Base-by-base conservation (phyloP, 2,888 invertebrate genomes). In the Myopa testacea region DNA sequence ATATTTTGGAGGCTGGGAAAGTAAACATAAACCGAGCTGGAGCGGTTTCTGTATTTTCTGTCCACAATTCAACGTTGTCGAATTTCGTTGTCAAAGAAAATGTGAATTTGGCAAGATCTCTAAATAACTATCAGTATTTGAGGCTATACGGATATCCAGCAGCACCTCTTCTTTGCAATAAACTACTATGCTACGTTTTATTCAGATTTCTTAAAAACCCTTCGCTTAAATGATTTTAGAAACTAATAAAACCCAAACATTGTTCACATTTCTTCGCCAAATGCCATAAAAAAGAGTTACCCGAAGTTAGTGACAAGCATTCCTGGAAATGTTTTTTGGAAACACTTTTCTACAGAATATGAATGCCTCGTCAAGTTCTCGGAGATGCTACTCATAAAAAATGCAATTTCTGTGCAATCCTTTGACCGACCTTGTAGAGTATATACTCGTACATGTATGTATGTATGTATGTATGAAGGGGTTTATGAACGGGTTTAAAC, bases 401-500 rank as follows among this genome's bases (percentile, higher is more conserved):
- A 75, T 75, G 75, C 75, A 75, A 75, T 75, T 67, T 67, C 52
- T 75, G 75, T 75, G 75, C 75, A 75, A 75, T 67, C 67, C 75
- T 75, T 75, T 75, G 34, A 55, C 38, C 34, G 73, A 62, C 73
- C 73, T 73, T 73, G 73, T 63, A 60, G 14, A 38, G 38, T 62
- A 4, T 55, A n/a, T 16, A 55, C 5, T 10, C n/a, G 10, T 6
- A 45, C 2, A 26, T 26, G 26, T 26, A 26, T 26, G 26, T 26
- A 26, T 26, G 26, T 26, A 26, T 26, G 26, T 26, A 26, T 26
- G 26, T 26, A 26, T 26, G 26, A 26, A 26, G 26, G 26, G 26
- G 26, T 26, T 26, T 26, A 58, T n/a, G 58, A 58, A 58, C 58
- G 58, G 62, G 62, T 62, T 62, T 10, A 26, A 26, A 10, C n/a